A percentile compares a stretch with the other conserved stretches of the same genome.
Evolutionary conservation across 64 coral and sea anemone genomes (phyloP).

Genomic region (Stichodactyla mertensii): DNA sequence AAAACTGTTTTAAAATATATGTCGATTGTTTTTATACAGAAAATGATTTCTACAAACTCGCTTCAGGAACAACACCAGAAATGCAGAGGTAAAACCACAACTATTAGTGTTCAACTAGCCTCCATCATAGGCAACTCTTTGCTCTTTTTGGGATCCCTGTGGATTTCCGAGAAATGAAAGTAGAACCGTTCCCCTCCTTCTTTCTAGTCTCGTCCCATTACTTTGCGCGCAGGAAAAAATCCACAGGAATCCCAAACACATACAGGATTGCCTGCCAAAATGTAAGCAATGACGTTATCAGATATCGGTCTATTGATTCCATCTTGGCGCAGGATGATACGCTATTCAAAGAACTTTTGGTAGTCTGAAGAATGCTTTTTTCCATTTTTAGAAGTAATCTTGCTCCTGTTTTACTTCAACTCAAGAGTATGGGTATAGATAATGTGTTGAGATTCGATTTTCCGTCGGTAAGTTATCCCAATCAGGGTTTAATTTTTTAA

Average conservation of each 20-base stretch:
- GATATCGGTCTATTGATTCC: too few species aligned
- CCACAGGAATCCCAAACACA: too few species aligned
- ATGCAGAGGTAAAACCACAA: slow-evolving; percentile 57
- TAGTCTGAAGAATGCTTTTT: background rate
- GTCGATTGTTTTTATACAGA: slow-evolving; percentile 14
- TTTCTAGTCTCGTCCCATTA: too few species aligned
- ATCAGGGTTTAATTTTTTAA: too few species aligned
- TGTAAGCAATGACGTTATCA: too few species aligned
- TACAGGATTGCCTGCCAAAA: too few species aligned
- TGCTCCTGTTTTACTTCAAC: slow-evolving; percentile 72
- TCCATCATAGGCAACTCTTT: background rate
- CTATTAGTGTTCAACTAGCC: too few species aligned
- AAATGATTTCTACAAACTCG: slow-evolving; percentile 45
- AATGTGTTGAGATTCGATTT: slow-evolving; percentile 95
- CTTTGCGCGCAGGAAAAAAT: too few species aligned
- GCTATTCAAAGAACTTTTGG: background rate
- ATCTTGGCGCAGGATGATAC: too few species aligned
- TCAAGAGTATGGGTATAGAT: slow-evolving; percentile 95
- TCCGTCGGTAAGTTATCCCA: slow-evolving; percentile 59
- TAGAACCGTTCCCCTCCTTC: too few species aligned
- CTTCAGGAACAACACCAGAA: slow-evolving; percentile 49
- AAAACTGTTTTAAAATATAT: background rate
- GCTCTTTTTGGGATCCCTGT: too few species aligned
- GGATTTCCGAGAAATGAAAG: too few species aligned
- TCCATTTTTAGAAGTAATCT: slow-evolving; percentile 61